Evolutionary conservation across 1,140 invertebrate species (phyloP), one percentile per base, ranked within the genome.

Genomic region (Rhizoglyphus robini): DNA sequence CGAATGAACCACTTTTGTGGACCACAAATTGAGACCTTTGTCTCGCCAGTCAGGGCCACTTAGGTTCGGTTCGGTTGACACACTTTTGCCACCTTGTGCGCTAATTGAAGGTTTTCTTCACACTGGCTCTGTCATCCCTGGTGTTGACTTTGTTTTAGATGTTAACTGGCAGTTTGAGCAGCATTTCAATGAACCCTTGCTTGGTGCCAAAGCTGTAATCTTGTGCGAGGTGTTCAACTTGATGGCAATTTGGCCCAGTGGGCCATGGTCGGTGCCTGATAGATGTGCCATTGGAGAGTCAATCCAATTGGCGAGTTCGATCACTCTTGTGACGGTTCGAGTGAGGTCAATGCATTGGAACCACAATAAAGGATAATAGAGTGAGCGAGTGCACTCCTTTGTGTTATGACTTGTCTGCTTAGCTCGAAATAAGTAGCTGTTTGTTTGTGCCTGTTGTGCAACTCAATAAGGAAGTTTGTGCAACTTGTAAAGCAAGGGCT

Each of bases 31-130:
- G 51, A 32, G 51, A 27, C 51, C 51, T 54, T 54, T 54, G 51
- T 54, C 36, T 41, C 36, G 18, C 18, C 51, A 8, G 8, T 54
- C 51, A 54, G 51, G 51, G 51, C 51, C 51, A 54, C 20, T 54
- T 54, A 54, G 51, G 51, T 54, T 54, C 23, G 51, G 51, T 54
- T 54, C 51, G 20, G 51, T 54, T 54, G 51, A 54, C 51, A 54
- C 51, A 54, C 51, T 54, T 54, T 54, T 54, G 20, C 51, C 51
- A 54, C 51, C 51, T 8, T 5, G 51, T n/a, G n/a, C n/a, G n/a
- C 20, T 54, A 54, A 54, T 54, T 54, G 51, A 54, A 54, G 51
- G 51, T 5, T 54, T 54, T 54, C 51, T 5, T 5, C 51, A 27
- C 31, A 8, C 8, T 54, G 8, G 8, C 23, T 5, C 23, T 54